Evolutionary conservation across 2,797 vertebrate species (phyloP), one percentile per base, ranked within the genome.

Genomic region (Thaleichthys pacificus): DNA sequence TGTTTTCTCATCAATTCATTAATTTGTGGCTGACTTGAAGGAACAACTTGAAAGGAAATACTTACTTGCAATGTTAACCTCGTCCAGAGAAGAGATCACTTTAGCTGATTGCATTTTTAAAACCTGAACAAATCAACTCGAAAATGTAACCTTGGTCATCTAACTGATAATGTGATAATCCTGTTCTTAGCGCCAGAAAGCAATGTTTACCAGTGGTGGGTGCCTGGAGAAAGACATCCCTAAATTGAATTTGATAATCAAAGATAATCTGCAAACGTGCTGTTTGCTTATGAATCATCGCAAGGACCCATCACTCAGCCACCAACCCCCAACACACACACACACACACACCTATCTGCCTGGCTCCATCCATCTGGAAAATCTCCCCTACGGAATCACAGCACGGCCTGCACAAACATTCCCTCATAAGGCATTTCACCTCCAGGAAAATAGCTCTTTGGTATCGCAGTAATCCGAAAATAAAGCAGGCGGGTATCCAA

Each of bases 371-470:
- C 68, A 69, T 78, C 80, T 77, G 61, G 67, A 75, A 68, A 76
- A 69, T 9, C 60, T 49, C 58, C 17, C 8, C 69, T 68, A 42
- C 22, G 5, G 56, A 66, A 17, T 47, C 32, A 21, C 67, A 70
- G 35, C 17, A 2, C 2, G 3, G 73, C 69, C 61, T 75, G 68
- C 47, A 75, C 68, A 84, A 81, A 80, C 71, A 74, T 66, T 78
- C 80, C 63, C 56, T 71, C 62, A 70, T 66, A 82, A 82, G 69
- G 32, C 49, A 26, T 66, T 65, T 69, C 68, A n/a, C 65, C 75
- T 86, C 69, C 78, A 73, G 77, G 77, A 67, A 89, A 84, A 86
- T 74, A 73, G 75, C 49, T 74, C n/a, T 70, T 77, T 69, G 74
- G 54, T 73, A 72, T 72, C 71, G 75, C 74, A 81, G 76, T 71